Conservation (phyloP, 2,797 vertebrate species). For the Balearica regulorum region DNA sequence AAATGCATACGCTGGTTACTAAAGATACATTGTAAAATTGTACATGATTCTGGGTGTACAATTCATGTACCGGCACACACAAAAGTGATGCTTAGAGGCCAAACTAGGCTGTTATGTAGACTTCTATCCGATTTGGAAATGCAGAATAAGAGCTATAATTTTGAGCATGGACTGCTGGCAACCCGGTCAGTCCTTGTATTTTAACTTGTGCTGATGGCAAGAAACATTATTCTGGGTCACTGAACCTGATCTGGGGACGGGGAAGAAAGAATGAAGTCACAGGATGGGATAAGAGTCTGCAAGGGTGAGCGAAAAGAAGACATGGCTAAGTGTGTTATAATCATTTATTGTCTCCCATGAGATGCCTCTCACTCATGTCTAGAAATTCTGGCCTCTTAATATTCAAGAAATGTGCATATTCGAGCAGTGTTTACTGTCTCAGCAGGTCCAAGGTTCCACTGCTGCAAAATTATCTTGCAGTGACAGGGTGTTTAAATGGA, state of each 20-base stretch:
- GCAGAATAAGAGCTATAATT: not conserved
- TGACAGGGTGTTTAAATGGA: not conserved
- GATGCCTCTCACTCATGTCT: not conserved
- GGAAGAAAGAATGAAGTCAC: not conserved
- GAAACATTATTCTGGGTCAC: not conserved
- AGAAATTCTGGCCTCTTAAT: not conserved
- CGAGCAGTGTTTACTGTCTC: not conserved
- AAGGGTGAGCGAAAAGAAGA: not conserved
- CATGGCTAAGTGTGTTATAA: not conserved
- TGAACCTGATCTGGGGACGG: rapidly evolving
- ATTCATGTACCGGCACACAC: not conserved
- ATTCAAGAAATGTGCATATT: not conserved
- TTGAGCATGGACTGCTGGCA: not conserved
- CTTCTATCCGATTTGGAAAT: not conserved
- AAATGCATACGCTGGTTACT: not conserved
- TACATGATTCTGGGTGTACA: not conserved
- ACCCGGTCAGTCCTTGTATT: not conserved
- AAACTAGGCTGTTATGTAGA: not conserved
- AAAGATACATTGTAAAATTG: not conserved
- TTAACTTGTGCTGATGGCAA: not conserved
- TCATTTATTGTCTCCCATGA: not conserved
- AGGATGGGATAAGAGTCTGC: not conserved
- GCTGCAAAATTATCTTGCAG: not conserved
- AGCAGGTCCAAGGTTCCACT: not conserved
- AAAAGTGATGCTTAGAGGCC: not conserved